Evolutionary conservation across 2,797 vertebrate species (phyloP), one percentile per base, ranked within the genome.

Genomic region (Enteromius unitaeniatus): DNA sequence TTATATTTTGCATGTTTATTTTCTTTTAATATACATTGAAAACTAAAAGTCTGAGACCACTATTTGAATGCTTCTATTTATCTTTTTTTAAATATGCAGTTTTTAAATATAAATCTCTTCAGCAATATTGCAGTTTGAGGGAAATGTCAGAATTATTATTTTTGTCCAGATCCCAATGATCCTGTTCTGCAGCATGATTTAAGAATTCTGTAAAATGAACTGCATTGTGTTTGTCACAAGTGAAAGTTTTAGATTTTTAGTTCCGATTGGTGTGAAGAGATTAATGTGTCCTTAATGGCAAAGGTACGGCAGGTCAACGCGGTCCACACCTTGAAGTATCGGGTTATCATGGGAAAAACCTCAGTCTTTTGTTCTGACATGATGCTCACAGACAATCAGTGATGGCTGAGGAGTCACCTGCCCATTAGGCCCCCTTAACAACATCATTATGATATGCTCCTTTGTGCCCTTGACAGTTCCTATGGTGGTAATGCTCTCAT

Each of bases 321-420:
- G 64, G 55, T 60, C 45, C 60, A 85, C 83, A 86, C 83, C 55
- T 87, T 81, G 3, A 31, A 83, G 87, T 84, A 84, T 86, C 84
- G 26, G 68, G 82, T 88, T 87, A 76, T 86, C 86, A 86, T 86
- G 84, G 78, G 84, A 86, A 87, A 88, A 89, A 87, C 84, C 84
- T 83, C 78, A 78, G 60, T 37, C 82, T 83, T 83, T 88, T 88
- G 86, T 89, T 81, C 73, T 69, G 73, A 37, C 74, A 75, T 83
- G 77, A 86, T 84, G 78, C 64, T 86, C 45, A 47, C 51, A 55
- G 76, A 81, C 81, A 84, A 60, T 81, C 83, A 86, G 55, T 78
- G 68, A 89, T 65, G 77, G 73, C 74, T 84, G 68, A 81, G 78
- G 78, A 78, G 79, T 85, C 83, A 82, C 28, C 51, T 79, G 60